Conservation (phyloP, 2,113 vertebrate genomes). For the Saguinus midas region DNA sequence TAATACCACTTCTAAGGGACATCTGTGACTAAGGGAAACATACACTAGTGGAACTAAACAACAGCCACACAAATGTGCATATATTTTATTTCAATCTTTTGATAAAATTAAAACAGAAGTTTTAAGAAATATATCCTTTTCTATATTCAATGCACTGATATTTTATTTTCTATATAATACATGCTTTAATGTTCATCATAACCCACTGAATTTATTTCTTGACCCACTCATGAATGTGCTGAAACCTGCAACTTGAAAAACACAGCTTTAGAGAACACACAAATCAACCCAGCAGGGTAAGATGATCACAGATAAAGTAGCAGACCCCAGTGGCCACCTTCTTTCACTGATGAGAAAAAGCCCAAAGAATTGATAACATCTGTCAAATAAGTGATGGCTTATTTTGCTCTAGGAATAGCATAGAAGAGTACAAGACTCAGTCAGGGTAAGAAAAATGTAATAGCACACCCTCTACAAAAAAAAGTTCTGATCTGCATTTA, state of each 20-base stretch:
- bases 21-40: not conserved
- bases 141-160: not conserved
- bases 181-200: not conserved
- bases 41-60: not conserved
- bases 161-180: constrained; percentile 19
- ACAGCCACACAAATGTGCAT: not conserved
- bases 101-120: not conserved
- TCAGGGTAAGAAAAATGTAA: not conserved
- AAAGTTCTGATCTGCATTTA: not conserved
- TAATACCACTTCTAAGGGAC: not conserved
- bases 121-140: not conserved
- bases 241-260: not conserved
- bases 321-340: not conserved
- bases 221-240: not conserved
- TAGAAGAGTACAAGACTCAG: not conserved
- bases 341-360: constrained; percentile 25
- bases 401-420: constrained; percentile 12
- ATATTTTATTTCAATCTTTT: not conserved
- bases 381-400: constrained; percentile 13
- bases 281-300: not conserved
- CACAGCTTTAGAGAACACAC: not conserved
- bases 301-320: not conserved
- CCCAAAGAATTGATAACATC: constrained; percentile 12
- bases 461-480: not conserved
- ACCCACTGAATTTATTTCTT: not conserved